Percentiles rank a stretch among this genome's conserved stretches.
These are phyloP conservation scores for Pelusios castaneus DNA, from an alignment of 2,113 vertebrate genomes.

Conservation along the genomic window DNA sequence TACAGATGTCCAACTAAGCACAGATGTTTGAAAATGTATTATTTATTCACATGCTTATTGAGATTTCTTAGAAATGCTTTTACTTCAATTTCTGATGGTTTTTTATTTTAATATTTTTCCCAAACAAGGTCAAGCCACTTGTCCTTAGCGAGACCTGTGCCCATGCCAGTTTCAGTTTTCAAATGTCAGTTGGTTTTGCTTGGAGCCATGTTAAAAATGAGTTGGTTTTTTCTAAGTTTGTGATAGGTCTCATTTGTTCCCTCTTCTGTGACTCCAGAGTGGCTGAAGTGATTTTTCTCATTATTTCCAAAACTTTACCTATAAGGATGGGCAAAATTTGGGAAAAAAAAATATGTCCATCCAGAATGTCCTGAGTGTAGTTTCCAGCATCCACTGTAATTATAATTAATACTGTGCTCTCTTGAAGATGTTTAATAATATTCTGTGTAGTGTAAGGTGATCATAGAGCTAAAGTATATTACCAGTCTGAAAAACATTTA, in stretches of 20 bases:
- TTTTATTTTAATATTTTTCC: neutral
- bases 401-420: neutral
- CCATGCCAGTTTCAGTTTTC: neutral
- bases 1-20: neutral
- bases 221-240: neutral
- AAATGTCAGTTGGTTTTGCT: neutral
- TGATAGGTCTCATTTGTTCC: neutral
- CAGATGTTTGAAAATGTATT: neutral
- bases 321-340: neutral
- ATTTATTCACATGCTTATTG: neutral
- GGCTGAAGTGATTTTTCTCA: neutral
- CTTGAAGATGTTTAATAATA: neutral
- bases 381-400: neutral
- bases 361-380: neutral
- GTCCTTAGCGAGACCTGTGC: neutral
- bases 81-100: neutral
- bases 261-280: neutral
- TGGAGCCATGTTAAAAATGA: neutral
- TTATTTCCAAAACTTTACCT: neutral
- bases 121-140: neutral
- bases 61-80: neutral
- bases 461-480: neutral
- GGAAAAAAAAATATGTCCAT: neutral
- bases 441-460: neutral
- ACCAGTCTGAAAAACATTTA: neutral